Percentiles rank a stretch among this genome's conserved stretches.
These are phyloP conservation scores for Panthera uncia DNA, from an alignment of 2,113 vertebrate species.

Conservation along the genomic window DNA sequence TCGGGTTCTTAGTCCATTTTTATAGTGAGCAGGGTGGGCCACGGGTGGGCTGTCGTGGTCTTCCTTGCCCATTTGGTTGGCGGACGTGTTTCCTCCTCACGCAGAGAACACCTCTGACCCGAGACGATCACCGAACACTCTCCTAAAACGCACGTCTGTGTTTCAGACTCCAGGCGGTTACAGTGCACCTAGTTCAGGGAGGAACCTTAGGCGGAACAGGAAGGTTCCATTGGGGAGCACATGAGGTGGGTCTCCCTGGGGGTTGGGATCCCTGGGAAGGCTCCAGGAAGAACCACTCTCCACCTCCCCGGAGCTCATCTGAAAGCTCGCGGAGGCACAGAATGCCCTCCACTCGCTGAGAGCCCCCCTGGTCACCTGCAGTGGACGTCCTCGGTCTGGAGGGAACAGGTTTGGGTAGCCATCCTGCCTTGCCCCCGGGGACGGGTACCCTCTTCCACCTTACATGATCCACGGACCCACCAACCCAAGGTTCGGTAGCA, in stretches of 20 bases:
- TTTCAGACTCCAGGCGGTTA: neutral
- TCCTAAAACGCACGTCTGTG: neutral
- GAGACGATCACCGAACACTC: neutral
- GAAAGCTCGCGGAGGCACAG: neutral
- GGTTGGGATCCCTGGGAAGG: neutral
- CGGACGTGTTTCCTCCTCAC: neutral
- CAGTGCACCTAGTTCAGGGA: neutral
- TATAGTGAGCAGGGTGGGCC: neutral
- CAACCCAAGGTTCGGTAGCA: neutral
- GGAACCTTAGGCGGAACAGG: neutral
- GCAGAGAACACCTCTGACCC: neutral
- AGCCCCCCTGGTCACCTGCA: neutral
- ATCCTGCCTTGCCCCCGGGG: neutral
- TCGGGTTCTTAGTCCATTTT: neutral
- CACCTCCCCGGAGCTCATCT: neutral
- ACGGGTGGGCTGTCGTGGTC: fast-evolving
- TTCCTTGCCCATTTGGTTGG: neutral
- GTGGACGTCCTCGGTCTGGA: neutral
- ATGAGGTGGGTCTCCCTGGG: neutral
- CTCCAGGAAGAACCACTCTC: neutral
- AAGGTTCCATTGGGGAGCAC: neutral
- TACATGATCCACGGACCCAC: neutral
- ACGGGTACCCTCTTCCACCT: neutral
- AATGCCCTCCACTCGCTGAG: fast-evolving
- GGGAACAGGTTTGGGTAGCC: neutral